Base-by-base conservation (phyloP, 2,113 vertebrate genomes). In the Mirounga angustirostris region DNA sequence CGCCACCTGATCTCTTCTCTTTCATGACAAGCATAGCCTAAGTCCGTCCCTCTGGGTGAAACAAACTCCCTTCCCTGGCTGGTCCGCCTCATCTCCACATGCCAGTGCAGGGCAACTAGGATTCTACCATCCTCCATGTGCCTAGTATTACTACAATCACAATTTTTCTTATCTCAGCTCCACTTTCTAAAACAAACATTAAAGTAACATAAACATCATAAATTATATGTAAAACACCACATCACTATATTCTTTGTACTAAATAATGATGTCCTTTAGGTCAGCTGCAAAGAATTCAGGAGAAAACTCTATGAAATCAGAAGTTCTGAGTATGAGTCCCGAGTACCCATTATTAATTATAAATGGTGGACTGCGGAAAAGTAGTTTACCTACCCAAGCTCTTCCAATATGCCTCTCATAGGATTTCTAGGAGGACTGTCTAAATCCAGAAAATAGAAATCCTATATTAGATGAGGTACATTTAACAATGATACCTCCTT, bases 301-400 rank as follows among this genome's bases (percentile, higher is more conserved):
- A 81, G n/a, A 81, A 52, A 89, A 40, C n/a, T 91, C 33, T n/a
- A 26, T 63, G 30, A 80, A 96, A 95, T 76, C 36, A 50, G 83
- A 94, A 89, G 15, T 52, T 28, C 13, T 67, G 1, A 61, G 5
- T 84, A 22, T 63, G 43, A 80, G 16, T 56, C 1, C 46, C 83
- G 28, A 1, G 8, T 94, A 3, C 4, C 30, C 40, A 50, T 50
- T 84, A 50, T 63, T 56, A 67, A 63, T 94, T 84, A 83, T n/a
- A 89, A 69, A 71, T 33, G 19, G 4, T 14, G n/a, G 21, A 56
- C 36, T 61, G 43, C 52, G 28, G 18, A 89, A 91, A 96, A 18
- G 9, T 30, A 73, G 46, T 4, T n/a, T 69, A 40, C 24, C 11
- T 40, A 36, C 1, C 1, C 16, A 63, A 63, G 9, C 24, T 89